These are phyloP conservation scores for Telenomus remus DNA, from an alignment of 1,140 invertebrate species.

Conservation along the genomic window DNA sequence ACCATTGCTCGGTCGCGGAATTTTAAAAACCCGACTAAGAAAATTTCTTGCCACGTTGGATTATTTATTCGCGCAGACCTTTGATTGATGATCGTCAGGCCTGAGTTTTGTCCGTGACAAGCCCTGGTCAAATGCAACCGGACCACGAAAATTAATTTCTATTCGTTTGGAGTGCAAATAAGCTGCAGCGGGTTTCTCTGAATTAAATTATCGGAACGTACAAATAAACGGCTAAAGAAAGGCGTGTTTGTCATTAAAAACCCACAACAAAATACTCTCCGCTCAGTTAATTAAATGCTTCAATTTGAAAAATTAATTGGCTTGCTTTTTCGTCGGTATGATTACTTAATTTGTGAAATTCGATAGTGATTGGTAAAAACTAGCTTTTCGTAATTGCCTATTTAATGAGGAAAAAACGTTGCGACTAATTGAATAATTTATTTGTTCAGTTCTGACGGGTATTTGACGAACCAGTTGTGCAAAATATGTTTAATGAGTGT, in stretches of 20 bases:
- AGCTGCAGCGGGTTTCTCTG: neutral
- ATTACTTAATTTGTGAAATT: no score
- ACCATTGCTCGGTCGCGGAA: slow-evolving; percentile 20
- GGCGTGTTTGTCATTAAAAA: slow-evolving; percentile 31
- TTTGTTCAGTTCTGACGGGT: no score
- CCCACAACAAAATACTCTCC: neutral
- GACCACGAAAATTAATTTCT: slow-evolving; percentile 30
- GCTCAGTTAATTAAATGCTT: slow-evolving; percentile 32
- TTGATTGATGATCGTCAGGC: slow-evolving; percentile 38
- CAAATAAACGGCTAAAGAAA: slow-evolving; percentile 37
- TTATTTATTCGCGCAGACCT: slow-evolving; percentile 31
- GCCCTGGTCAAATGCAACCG: neutral
- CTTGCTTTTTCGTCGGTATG: no score
- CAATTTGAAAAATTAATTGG: slow-evolving; percentile 35
- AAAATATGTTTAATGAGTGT: no score
- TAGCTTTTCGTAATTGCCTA: no score
- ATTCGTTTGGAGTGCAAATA: slow-evolving; percentile 21
- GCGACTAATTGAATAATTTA: no score
- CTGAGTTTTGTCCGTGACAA: slow-evolving; percentile 21
- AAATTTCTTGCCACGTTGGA: slow-evolving; percentile 29
- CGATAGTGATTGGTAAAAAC: no score
- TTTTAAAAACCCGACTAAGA: slow-evolving; percentile 33
- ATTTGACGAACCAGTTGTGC: no score
- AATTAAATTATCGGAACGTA: slow-evolving; percentile 40
- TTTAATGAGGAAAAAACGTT: no score